A percentile compares a stretch with the other conserved stretches of the same genome.
phyloP scores from a whole-genome alignment of 2,797 vertebrate genomes.

The Cebuella pygmaea region DNA sequence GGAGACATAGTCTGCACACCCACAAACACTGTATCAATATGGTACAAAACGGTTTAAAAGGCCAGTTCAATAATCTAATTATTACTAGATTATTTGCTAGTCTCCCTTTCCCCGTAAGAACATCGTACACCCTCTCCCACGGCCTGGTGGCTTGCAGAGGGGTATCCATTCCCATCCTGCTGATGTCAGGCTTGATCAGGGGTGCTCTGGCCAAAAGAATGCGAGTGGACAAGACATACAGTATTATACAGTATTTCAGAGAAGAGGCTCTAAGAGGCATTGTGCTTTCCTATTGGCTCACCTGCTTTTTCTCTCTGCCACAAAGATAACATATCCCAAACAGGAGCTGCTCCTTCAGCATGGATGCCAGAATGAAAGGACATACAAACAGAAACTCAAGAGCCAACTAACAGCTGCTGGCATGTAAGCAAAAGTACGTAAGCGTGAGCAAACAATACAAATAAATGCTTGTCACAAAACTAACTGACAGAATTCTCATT shows the following conservation, averaged over 20 bases:
- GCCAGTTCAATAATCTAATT: neutral
- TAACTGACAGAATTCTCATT: neutral
- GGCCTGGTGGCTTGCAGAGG: neutral
- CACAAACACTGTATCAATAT: neutral
- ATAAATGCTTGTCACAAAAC: neutral
- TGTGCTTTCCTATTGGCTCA: neutral
- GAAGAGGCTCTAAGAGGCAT: neutral
- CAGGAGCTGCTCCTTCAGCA: neutral
- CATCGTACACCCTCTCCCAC: neutral
- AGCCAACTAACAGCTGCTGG: neutral
- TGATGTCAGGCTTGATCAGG: neutral
- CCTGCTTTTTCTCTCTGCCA: neutral
- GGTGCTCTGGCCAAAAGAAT: neutral
- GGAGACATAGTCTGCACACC: neutral
- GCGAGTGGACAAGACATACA: neutral
- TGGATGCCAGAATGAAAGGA: conserved; percentile 25
- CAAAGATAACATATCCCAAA: neutral
- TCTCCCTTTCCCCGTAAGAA: neutral
- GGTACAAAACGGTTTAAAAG: neutral
- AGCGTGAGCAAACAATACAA: neutral
- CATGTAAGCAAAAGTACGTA: neutral
- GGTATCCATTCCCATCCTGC: neutral
- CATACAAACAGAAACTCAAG: neutral
- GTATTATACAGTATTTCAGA: neutral
- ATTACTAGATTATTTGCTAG: neutral